phyloP scores from a whole-genome alignment of 2,888 invertebrate genomes.

The Lasioglossum figueresi region DNA sequence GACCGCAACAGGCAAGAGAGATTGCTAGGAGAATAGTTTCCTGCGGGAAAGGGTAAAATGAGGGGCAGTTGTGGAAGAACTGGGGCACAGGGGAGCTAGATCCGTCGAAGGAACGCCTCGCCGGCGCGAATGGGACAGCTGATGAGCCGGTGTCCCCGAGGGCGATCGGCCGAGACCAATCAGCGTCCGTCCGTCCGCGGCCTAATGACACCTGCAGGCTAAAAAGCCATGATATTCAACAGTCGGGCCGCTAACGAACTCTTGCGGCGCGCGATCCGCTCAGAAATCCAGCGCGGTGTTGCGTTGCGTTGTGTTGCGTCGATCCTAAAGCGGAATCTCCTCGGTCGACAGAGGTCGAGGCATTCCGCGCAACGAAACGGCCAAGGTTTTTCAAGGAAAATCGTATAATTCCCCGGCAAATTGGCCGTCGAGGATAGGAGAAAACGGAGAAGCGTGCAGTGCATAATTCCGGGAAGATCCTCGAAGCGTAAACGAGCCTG shows the following conservation, averaged over 20 bases:
- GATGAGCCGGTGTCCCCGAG: conserved; percentile 80
- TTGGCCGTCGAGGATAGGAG: conserved; percentile 14
- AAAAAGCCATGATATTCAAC: conserved; percentile 82
- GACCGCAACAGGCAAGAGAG: background rate
- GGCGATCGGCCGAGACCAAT: conserved; percentile 82
- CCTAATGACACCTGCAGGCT: conserved; percentile 83
- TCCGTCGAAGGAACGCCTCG: conserved; percentile 21
- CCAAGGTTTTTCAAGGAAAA: conserved; percentile 15
- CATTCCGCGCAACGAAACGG: conserved; percentile 9
- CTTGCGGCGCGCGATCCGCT: conserved; percentile 49
- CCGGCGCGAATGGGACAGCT: conserved; percentile 80
- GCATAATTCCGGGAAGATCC: conserved; percentile 28
- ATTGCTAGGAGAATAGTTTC: background rate
- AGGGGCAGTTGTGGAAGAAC: background rate
- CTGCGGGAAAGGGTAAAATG: background rate
- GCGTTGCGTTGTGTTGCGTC: background rate
- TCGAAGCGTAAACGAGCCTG: conserved; percentile 15
- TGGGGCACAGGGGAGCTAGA: background rate
- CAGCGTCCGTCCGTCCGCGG: conserved; percentile 77
- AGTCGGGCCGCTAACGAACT: conserved; percentile 78
- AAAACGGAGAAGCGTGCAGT: conserved; percentile 7
- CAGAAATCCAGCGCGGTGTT: background rate
- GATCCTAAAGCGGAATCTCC: background rate
- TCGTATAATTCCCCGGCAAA: conserved; percentile 38
- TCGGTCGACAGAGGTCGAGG: conserved; percentile 5